A percentile compares a stretch with the other conserved stretches of the same genome.
Evolutionary conservation across 2,888 invertebrate genomes (phyloP).

Genomic region (Meta bourneti): DNA sequence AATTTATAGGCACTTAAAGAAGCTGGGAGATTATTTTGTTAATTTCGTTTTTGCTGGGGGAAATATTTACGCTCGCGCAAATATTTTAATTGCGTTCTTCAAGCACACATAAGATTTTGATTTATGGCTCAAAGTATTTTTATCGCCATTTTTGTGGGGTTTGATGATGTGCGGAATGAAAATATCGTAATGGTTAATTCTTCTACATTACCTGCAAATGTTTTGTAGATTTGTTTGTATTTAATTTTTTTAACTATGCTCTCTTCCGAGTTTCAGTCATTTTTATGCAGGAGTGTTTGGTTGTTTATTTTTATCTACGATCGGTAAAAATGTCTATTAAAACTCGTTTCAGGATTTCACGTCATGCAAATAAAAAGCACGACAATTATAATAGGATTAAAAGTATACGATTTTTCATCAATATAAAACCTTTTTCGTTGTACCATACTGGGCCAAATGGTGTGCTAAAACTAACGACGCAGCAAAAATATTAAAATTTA

Average conservation of each 20-base stretch:
- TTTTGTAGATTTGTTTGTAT: background rate
- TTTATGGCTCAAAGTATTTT: background rate
- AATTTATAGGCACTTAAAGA: slow-evolving; percentile 45
- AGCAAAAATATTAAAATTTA: no score
- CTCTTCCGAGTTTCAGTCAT: background rate
- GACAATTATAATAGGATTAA: no score
- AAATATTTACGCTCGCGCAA: background rate
- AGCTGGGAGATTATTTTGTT: background rate
- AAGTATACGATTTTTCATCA: no score
- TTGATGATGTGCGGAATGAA: background rate
- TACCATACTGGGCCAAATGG: no score
- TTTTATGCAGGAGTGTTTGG: no score
- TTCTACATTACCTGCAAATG: background rate
- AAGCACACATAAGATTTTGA: background rate
- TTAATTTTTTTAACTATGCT: background rate
- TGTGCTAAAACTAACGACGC: no score
- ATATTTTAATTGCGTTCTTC: background rate
- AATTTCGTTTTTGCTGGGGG: background rate
- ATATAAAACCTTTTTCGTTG: no score
- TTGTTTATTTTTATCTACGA: no score
- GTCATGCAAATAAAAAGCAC: no score
- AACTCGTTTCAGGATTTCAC: no score
- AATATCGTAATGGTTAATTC: background rate
- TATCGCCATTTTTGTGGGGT: background rate
- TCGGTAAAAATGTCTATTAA: no score